Evolutionary conservation across 2,113 vertebrate species (phyloP), one percentile per base, ranked within the genome.

Genomic region (Anhinga anhinga): DNA sequence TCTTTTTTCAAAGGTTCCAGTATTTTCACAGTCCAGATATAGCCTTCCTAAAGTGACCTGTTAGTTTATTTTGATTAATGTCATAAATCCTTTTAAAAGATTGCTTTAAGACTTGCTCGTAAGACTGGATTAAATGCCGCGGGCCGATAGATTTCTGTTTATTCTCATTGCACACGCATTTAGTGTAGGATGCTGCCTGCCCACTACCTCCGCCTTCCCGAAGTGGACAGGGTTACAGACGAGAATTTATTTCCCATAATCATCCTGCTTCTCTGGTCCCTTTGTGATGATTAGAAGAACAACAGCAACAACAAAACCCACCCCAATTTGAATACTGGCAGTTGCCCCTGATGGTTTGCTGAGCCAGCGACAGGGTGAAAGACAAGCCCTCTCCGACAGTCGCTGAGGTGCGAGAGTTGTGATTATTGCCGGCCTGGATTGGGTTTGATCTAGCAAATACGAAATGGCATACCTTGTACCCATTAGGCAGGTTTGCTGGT

Each of bases 391-490:
- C 38, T 10, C n/a, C 44, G 65, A 32, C 71, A 34, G 12, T 6
- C 42, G 5, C 13, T 15, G 38, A 36, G 34, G 27, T 1, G 13
- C 20, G 27, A 22, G 9, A n/a, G 77, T 55, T 22, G 12, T 11
- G 0, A 4, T 38, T 27, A 21, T n/a, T 23, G 21, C 47, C 36
- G n/a, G 55, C 45, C 25, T 1, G 2, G 27, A 2, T 3, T 22
- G 36, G 40, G 23, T 32, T 74, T 67, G 71, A 44, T 27, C 13
- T 10, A 5, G 6, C 5, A 6, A 29, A 9, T 3, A 32, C 0
- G 10, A 36, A 56, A 30, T 2, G 8, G 19, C 11, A 2, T 6
- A 3, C 25, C 44, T 21, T 22, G 22, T 15, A 8, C 27, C 40
- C 34, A 6, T 11, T 5, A 14, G 34, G 42, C 34, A 29, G 34